phyloP scores from a whole-genome alignment of 1,140 invertebrate genomes.

The Mizuhopecten yessoensis region DNA sequence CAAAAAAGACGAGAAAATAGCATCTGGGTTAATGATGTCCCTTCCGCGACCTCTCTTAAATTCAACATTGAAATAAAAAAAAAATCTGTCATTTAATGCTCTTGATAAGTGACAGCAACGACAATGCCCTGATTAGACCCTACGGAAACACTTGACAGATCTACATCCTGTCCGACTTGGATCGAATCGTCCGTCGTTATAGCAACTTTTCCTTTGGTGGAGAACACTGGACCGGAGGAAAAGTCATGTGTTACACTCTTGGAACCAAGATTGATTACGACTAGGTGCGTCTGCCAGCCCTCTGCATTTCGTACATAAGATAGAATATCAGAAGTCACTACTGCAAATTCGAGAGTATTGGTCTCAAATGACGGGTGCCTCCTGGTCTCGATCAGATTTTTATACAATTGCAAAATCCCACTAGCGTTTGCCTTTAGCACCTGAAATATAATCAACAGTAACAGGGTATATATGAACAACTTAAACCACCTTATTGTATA shows the following conservation, averaged over 20 bases:
- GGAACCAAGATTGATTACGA: slow-evolving; percentile 41
- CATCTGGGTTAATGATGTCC: too few species aligned
- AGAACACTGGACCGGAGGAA: slow-evolving; percentile 38
- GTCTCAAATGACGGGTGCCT: slow-evolving; percentile 64
- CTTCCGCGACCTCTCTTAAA: too few species aligned
- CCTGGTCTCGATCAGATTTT: slow-evolving; percentile 54
- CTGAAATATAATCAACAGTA: too few species aligned
- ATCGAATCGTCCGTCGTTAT: background rate
- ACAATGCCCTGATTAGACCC: background rate
- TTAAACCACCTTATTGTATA: too few species aligned
- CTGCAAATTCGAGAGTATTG: slow-evolving; percentile 57
- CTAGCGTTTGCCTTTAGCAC: background rate
- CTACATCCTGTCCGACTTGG: background rate
- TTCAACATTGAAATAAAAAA: too few species aligned
- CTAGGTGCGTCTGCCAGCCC: slow-evolving; percentile 46
- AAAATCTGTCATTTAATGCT: background rate
- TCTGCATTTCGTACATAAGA: slow-evolving; percentile 79
- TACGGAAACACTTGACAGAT: slow-evolving; percentile 14
- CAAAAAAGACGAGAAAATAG: too few species aligned
- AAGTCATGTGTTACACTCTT: slow-evolving; percentile 40
- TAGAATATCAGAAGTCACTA: slow-evolving; percentile 63
- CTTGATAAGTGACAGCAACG: slow-evolving; percentile 3
- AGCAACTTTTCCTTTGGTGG: slow-evolving; percentile 36
- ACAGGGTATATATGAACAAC: too few species aligned
- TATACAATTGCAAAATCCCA: slow-evolving; percentile 49